Conservation (phyloP, 2,888 invertebrate species). For the Blastobasis adustella region DNA sequence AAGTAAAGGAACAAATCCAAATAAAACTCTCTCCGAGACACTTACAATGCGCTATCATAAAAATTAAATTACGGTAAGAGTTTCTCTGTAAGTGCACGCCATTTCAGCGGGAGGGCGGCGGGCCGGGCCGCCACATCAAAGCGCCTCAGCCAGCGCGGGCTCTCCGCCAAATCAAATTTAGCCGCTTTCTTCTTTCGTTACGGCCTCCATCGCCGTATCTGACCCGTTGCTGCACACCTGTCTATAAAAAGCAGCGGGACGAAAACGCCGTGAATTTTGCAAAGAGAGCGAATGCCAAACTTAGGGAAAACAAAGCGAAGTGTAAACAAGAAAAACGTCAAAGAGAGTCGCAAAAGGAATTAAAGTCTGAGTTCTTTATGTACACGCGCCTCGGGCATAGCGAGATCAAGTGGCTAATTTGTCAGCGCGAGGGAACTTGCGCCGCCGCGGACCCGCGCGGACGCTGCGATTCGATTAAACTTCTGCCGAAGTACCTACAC, state of each 20-base stretch:
- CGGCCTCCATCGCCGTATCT: conserved; percentile 34
- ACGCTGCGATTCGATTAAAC: conserved; percentile 71
- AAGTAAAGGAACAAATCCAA: conserved; percentile 42
- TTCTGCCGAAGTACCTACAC: conserved; percentile 51
- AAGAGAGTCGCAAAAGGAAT: conserved; percentile 36
- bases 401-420: conserved; percentile 66
- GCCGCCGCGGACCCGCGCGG: conserved; percentile 41
- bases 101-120: conserved; percentile 44
- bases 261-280: neutral
- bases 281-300: conserved; percentile 16
- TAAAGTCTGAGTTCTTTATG: conserved; percentile 45
- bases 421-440: conserved; percentile 55
- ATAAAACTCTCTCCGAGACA: conserved; percentile 54
- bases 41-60: conserved; percentile 71
- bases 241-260: conserved; percentile 11
- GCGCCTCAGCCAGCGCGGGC: conserved; percentile 48
- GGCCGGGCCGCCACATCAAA: conserved; percentile 62
- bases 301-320: conserved; percentile 27
- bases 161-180: conserved; percentile 67
- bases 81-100: conserved; percentile 67
- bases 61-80: conserved; percentile 71
- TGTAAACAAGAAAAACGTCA: conserved; percentile 36
- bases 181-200: conserved; percentile 62
- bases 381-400: conserved; percentile 43
- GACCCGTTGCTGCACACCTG: conserved; percentile 27